phyloP scores from a whole-genome alignment of 2,888 invertebrate species.

The Cheilosia urbana region DNA sequence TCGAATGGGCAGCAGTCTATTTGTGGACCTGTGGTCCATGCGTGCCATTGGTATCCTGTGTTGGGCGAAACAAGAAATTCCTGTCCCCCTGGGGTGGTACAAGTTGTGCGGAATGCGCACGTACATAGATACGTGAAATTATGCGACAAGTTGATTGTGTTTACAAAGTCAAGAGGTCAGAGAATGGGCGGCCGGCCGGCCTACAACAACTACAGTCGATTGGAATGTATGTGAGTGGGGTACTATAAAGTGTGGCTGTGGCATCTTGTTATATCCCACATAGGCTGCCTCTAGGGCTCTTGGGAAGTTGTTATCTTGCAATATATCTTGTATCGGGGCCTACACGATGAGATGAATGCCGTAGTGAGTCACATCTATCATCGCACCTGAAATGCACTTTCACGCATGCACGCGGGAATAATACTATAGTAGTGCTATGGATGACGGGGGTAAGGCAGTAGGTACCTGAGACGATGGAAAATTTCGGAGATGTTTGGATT shows the following conservation, averaged over 20 bases:
- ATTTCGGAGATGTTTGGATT: conserved; percentile 13
- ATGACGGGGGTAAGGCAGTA: not conserved
- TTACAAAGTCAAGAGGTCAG: conserved; percentile 75
- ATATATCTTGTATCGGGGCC: conserved; percentile 55
- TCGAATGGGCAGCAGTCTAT: conserved; percentile 57
- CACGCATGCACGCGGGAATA: not conserved
- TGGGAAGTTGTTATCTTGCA: conserved; percentile 54
- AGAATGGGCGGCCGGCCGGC: conserved; percentile 39
- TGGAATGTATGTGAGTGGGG: conserved; percentile 45
- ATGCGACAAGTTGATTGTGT: conserved; percentile 63
- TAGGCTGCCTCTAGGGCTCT: conserved; percentile 43
- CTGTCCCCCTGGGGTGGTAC: conserved; percentile 23
- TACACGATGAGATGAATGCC: conserved; percentile 38
- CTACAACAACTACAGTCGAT: not conserved
- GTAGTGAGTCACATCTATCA: conserved; percentile 59
- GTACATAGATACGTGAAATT: conserved; percentile 45
- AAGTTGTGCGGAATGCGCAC: not conserved
- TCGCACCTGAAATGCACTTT: conserved; percentile 53
- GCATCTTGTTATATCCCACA: conserved; percentile 33
- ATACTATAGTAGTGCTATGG: too few relatives aligned
- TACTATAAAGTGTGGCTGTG: conserved; percentile 25
- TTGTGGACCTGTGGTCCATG: conserved; percentile 35
- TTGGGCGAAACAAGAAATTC: conserved; percentile 60
- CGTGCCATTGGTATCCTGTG: conserved; percentile 11
- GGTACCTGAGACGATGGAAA: conserved; percentile 1